Evolutionary conservation across 2,797 vertebrate genomes (phyloP).

Genomic region (Ciconia nigra): DNA sequence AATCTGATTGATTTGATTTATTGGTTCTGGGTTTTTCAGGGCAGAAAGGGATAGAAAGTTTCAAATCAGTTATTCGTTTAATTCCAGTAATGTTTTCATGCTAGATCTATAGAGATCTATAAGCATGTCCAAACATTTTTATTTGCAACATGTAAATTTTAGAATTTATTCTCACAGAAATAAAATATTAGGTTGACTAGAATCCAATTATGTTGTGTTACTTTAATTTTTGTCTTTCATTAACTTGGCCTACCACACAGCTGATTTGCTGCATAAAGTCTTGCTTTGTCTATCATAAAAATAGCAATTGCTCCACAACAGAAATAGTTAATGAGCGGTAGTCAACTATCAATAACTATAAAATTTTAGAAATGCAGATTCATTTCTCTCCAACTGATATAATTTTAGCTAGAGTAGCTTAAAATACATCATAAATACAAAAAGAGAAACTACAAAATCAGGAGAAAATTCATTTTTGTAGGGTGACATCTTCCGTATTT

Average conservation of each 20-base stretch:
- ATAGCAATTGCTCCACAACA: background rate
- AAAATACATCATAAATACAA: background rate
- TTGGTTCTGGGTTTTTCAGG: background rate
- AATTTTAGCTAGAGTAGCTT: background rate
- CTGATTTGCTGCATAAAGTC: background rate
- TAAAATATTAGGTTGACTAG: background rate
- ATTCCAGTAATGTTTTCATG: background rate
- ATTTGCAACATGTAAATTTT: background rate
- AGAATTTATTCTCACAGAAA: background rate
- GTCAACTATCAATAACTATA: background rate
- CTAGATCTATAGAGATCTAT: background rate
- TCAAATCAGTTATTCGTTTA: background rate
- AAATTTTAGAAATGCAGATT: background rate
- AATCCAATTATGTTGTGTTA: background rate
- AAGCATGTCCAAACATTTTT: background rate
- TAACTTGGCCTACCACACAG: background rate
- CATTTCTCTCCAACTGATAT: background rate
- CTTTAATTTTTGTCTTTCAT: background rate
- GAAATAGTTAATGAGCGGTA: background rate
- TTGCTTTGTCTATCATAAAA: background rate
- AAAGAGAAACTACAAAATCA: accelerated
- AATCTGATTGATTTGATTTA: background rate
- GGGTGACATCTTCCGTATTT: background rate
- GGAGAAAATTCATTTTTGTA: background rate
- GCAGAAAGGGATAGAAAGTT: background rate